Percentiles rank a stretch among this genome's conserved stretches.
These are phyloP conservation scores for Sebastes flavidus DNA, from an alignment of 2,797 vertebrate genomes.

Conservation along the genomic window DNA sequence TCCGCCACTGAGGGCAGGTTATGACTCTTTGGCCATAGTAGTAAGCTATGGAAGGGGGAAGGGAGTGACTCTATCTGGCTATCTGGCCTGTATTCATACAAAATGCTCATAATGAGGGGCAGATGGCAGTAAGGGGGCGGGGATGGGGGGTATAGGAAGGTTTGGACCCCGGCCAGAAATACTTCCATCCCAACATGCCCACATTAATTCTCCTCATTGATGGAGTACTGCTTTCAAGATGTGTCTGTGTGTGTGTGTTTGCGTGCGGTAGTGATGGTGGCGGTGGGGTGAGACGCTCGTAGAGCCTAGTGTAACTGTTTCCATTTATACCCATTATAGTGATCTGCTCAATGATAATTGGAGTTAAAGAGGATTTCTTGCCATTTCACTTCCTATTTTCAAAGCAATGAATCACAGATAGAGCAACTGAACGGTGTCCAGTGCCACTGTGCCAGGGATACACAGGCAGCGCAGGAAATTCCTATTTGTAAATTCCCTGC, in stretches of 20 bases:
- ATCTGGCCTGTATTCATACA: slow-evolving; percentile 56
- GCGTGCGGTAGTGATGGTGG: slow-evolving; percentile 7
- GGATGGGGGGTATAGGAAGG: slow-evolving; percentile 41
- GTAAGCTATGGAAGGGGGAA: slow-evolving; percentile 1
- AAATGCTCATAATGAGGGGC: slow-evolving; percentile 73
- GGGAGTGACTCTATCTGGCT: slow-evolving; percentile 27
- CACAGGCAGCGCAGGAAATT: neutral
- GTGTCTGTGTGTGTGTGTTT: slow-evolving; percentile 22
- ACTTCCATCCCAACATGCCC: slow-evolving; percentile 70
- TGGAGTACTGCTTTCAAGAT: slow-evolving; percentile 59
- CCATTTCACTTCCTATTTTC: slow-evolving; percentile 63
- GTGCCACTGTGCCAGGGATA: slow-evolving; percentile 8
- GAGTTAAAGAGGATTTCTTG: slow-evolving; percentile 68
- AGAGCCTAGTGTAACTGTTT: slow-evolving; percentile 49
- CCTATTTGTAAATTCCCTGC: slow-evolving; percentile 15
- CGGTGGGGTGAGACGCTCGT: neutral
- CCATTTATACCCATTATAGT: slow-evolving; percentile 61
- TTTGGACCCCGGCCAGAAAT: slow-evolving; percentile 68
- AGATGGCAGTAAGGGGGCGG: slow-evolving; percentile 53
- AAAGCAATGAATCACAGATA: slow-evolving; percentile 45
- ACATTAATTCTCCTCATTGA: slow-evolving; percentile 68
- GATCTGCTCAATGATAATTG: slow-evolving; percentile 61
- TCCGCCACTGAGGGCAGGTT: neutral
- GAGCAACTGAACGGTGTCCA: slow-evolving; percentile 1
- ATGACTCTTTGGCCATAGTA: slow-evolving; percentile 24